Conservation (phyloP, 2,113 vertebrate species). For the Mugil cephalus region DNA sequence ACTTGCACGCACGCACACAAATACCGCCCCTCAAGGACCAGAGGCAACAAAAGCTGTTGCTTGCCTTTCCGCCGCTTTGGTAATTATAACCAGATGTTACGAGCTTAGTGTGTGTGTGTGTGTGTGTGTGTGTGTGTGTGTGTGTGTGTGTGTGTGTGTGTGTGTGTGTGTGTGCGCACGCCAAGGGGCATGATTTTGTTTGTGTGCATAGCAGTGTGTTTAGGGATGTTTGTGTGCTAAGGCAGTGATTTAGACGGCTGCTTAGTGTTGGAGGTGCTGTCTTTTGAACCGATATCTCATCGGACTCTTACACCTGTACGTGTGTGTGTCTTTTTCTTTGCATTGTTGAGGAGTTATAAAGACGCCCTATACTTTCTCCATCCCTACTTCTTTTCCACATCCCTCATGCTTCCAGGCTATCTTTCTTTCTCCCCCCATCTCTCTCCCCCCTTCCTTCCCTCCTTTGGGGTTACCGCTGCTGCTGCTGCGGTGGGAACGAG, state of each 20-base stretch:
- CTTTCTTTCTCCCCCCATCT: neutral
- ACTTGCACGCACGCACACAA: constrained; percentile 48
- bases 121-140: constrained; percentile 43
- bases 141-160: constrained; percentile 39
- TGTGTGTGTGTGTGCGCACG: constrained; percentile 48
- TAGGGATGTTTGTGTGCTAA: constrained; percentile 54
- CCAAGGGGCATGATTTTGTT: constrained; percentile 38
- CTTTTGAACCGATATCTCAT: constrained; percentile 36
- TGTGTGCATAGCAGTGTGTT: constrained; percentile 63
- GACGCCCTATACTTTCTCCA: neutral
- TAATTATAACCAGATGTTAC: constrained; percentile 91
- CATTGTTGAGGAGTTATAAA: constrained; percentile 3
- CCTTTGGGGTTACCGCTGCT: constrained; percentile 20
- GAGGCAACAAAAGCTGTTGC: constrained; percentile 85
- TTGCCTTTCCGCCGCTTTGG: constrained; percentile 79
- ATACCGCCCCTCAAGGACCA: constrained; percentile 72
- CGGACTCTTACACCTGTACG: constrained; percentile 15
- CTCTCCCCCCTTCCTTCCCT: neutral
- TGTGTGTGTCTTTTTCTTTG: neutral
- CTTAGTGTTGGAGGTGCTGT: constrained; percentile 16
- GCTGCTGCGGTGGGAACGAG: constrained; percentile 60
- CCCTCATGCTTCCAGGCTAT: constrained; percentile 3
- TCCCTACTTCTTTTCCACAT: constrained; percentile 2
- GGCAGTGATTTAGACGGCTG: constrained; percentile 30
- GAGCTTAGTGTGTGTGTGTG: constrained; percentile 56